Evolutionary conservation across 2,888 invertebrate species (phyloP), one percentile per base, ranked within the genome.

Genomic region (Drosophila formosana): DNA sequence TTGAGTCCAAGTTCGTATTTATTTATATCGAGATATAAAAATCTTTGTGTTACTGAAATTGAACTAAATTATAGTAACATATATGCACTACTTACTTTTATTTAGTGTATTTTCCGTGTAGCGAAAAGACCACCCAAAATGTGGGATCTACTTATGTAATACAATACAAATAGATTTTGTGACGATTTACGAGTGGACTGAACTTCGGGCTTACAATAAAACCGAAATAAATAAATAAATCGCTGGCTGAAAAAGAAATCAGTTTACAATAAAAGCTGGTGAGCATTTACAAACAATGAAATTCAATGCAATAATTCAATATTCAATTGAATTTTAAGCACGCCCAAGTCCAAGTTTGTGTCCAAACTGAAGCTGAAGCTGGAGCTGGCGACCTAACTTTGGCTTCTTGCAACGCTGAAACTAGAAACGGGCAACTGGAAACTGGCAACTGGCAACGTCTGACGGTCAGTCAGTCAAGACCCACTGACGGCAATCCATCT

Each of bases 241-340:
- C 85, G 73, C 77, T 69, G 72, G 68, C 82, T 72, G 76, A 74
- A 87, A 85, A 89, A 74, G 85, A 85, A 85, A 89, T 84, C 85
- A 85, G 89, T 89, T 79, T 87, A 85, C 82, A 79, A 77, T 75
- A 77, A 81, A 78, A 69, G 64, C 61, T 74, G 53, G 56, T 51
- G 34, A 76, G 80, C 83, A 90, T 90, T 89, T 89, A 90, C 89
- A 89, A 89, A 90, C 89, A 90, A 90, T 90, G 90, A 90, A 88
- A 90, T 82, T 77, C 89, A 90, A 90, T 90, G 81, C 91, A 90
- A 90, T 89, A 84, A 90, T 83, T 91, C 91, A 89, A 90, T 78
- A 91, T 91, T 90, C 90, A 90, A 91, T 91, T 91, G 90, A 91
- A 91, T 91, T 89, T 91, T 90, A 90, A 91, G 87, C 89, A 84